A percentile compares a stretch with the other conserved stretches of the same genome.
Conservation (phyloP, 2,113 vertebrate genomes). For the Hippopotamus amphibius region DNA sequence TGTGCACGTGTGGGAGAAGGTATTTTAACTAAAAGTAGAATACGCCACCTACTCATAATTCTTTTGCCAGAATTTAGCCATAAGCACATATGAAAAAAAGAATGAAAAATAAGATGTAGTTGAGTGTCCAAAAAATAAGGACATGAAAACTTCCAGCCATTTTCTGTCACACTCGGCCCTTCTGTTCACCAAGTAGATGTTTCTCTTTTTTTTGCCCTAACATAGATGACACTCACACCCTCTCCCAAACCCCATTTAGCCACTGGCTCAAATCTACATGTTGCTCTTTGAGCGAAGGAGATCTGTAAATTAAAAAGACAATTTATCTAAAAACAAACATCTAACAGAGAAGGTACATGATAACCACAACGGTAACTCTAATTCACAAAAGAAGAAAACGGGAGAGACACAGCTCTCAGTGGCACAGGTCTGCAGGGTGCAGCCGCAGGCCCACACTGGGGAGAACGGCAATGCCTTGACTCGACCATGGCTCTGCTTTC, state of each 20-base stretch:
- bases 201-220: neutral
- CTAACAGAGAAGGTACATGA: neutral
- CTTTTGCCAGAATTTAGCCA: neutral
- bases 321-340: neutral
- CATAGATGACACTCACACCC: neutral
- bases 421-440: rapidly evolving
- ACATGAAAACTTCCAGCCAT: neutral
- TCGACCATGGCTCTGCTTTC: neutral
- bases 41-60: neutral
- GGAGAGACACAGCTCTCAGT: rapidly evolving
- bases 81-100: neutral
- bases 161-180: neutral
- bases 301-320: neutral
- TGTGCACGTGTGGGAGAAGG: neutral
- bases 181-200: neutral
- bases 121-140: neutral
- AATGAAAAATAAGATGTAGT: neutral
- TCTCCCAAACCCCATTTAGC: neutral
- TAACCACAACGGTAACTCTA: neutral
- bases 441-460: rapidly evolving
- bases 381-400: neutral
- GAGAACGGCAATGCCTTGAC: neutral
- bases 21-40: neutral
- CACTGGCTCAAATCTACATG: neutral
- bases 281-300: neutral